Conservation (phyloP, 1,140 invertebrate species). For the Hycleus phaleratus region DNA sequence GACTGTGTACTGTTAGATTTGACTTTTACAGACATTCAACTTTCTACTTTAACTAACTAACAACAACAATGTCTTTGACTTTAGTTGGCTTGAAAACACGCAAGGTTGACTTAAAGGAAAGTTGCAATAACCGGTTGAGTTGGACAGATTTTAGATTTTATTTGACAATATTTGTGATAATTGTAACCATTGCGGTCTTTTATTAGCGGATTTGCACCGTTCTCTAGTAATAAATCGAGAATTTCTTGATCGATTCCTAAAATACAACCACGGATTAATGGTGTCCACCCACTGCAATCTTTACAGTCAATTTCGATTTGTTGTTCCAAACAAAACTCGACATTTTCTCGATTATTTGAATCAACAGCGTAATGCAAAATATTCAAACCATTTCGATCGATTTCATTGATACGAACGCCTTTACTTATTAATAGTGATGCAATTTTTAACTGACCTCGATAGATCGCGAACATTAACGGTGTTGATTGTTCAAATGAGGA, state of each 20-base stretch:
- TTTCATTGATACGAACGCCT: conserved; percentile 36
- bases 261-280: conserved; percentile 45
- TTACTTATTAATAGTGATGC: conserved; percentile 41
- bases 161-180: conserved; percentile 19
- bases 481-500: conserved; percentile 20
- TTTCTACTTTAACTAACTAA: too few relatives aligned
- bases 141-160: too few relatives aligned
- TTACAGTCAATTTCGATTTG: conserved; percentile 38
- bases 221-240: conserved; percentile 24
- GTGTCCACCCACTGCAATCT: conserved; percentile 47
- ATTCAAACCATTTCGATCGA: conserved; percentile 40
- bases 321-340: conserved; percentile 39
- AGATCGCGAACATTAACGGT: conserved; percentile 31
- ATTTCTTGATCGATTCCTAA: conserved; percentile 25
- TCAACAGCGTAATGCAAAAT: conserved; percentile 47
- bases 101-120: too few relatives aligned
- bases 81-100: too few relatives aligned
- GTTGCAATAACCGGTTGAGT: too few relatives aligned
- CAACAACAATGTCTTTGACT: too few relatives aligned
- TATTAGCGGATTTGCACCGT: conserved; percentile 25
- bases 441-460: conserved; percentile 27
- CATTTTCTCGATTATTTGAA: conserved; percentile 38
- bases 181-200: conserved; percentile 31
- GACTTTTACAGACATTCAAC: too few relatives aligned
- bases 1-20: too few relatives aligned